Percentiles rank a stretch among this genome's conserved stretches.
phyloP scores from a whole-genome alignment of 2,888 invertebrate genomes.

The Archips xylosteana region DNA sequence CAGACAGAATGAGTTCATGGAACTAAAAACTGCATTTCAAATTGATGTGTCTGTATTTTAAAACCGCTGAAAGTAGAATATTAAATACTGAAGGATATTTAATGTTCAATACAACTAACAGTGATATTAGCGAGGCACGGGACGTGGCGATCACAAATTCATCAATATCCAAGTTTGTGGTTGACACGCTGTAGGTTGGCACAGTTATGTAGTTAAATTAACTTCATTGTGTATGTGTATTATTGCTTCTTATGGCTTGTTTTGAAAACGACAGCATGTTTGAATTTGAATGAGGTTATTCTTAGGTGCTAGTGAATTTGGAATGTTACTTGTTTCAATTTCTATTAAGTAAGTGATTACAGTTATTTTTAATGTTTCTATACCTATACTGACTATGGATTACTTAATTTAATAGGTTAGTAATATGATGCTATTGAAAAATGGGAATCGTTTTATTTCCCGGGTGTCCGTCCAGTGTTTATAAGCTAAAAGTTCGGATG shows the following conservation, averaged over 20 bases:
- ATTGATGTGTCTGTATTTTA: slow-evolving; percentile 19
- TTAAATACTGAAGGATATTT: not conserved
- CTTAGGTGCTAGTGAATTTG: no score
- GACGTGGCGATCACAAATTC: not conserved
- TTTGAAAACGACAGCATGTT: not conserved
- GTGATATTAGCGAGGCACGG: not conserved
- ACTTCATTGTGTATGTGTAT: not conserved
- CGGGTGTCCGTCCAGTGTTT: no score
- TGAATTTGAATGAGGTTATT: not conserved
- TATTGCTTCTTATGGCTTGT: not conserved
- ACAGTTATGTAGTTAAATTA: not conserved
- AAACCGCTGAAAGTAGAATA: not conserved
- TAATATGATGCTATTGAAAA: no score
- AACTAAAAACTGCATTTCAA: slow-evolving; percentile 33
- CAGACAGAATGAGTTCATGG: slow-evolving; percentile 29
- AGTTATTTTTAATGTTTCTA: no score
- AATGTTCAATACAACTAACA: not conserved
- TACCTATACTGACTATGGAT: no score
- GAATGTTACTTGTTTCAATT: no score
- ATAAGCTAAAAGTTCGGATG: no score
- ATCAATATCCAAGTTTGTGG: slow-evolving; percentile 8
- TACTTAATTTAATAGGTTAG: no score
- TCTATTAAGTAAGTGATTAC: no score
- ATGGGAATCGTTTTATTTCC: no score
- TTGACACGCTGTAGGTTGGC: not conserved